These are phyloP conservation scores for Lycodopsis pacificus DNA, from an alignment of 2,797 vertebrate genomes.

Conservation along the genomic window DNA sequence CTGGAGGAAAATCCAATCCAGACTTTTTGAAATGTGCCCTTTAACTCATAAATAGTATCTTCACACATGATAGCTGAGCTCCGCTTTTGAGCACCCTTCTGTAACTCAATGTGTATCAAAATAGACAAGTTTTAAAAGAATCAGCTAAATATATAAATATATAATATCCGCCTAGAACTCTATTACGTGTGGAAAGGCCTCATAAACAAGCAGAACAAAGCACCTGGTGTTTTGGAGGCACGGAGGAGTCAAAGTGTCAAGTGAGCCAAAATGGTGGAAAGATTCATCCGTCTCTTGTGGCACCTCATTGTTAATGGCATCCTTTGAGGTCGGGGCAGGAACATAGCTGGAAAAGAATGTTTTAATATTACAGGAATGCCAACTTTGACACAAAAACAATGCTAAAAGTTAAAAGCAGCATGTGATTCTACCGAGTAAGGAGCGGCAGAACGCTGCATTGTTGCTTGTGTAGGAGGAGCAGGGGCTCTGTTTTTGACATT, in stretches of 20 bases:
- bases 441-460: slow-evolving; percentile 45
- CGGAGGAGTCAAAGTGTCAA: slow-evolving; percentile 43
- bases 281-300: slow-evolving; percentile 47
- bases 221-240: slow-evolving; percentile 27
- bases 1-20: slow-evolving; percentile 39
- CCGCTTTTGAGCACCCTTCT: background rate
- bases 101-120: background rate
- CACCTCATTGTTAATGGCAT: slow-evolving; percentile 67
- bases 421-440: slow-evolving; percentile 27
- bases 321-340: slow-evolving; percentile 29
- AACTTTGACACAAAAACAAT: slow-evolving; percentile 66
- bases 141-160: background rate
- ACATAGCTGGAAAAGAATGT: slow-evolving; percentile 66
- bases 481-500: slow-evolving; percentile 64
- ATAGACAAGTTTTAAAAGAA: background rate
- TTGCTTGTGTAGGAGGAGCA: slow-evolving; percentile 63
- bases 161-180: background rate
- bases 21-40: slow-evolving; percentile 29
- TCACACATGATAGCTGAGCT: background rate
- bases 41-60: background rate
- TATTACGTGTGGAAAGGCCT: slow-evolving; percentile 8
- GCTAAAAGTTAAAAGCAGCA: slow-evolving; percentile 53
- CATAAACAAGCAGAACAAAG: slow-evolving; percentile 27
- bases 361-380: slow-evolving; percentile 74
- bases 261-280: slow-evolving; percentile 34